Percentiles rank a stretch among this genome's conserved stretches.
Conservation (phyloP, 1,140 invertebrate genomes). For the Phymorhynchus buccinoides region DNA sequence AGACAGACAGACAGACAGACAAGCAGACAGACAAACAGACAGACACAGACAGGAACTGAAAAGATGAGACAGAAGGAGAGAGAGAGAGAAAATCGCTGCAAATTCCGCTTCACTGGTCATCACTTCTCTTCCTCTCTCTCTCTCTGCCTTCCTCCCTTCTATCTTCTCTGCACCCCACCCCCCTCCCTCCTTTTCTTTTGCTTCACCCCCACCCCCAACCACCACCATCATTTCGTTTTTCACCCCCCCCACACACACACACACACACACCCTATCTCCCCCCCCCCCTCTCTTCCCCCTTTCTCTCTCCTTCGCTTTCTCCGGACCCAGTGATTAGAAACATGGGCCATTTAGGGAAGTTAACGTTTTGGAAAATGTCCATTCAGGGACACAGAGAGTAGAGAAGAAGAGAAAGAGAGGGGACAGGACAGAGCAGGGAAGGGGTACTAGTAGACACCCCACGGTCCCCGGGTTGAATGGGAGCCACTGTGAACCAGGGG, state of each 20-base stretch:
- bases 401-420: too few species aligned
- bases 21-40: too few species aligned
- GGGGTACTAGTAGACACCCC: slow-evolving; percentile 23
- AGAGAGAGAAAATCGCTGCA: neutral
- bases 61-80: neutral
- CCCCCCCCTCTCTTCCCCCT: too few species aligned
- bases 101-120: slow-evolving; percentile 7
- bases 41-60: too few species aligned
- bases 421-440: neutral
- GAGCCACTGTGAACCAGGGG: slow-evolving; percentile 3
- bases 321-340: slow-evolving; percentile 32
- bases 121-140: neutral
- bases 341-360: slow-evolving; percentile 38
- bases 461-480: slow-evolving; percentile 6
- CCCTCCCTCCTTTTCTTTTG: neutral
- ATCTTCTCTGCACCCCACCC: neutral
- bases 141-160: neutral
- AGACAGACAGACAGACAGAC: neutral
- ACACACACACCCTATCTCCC: too few species aligned
- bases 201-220: neutral
- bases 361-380: slow-evolving; percentile 38
- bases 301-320: neutral
- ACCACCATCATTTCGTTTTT: neutral
- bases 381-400: slow-evolving; percentile 32
- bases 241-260: neutral